A percentile compares a stretch with the other conserved stretches of the same genome.
Conservation (phyloP, 2,888 invertebrate species). For the Cyclophora punctaria region DNA sequence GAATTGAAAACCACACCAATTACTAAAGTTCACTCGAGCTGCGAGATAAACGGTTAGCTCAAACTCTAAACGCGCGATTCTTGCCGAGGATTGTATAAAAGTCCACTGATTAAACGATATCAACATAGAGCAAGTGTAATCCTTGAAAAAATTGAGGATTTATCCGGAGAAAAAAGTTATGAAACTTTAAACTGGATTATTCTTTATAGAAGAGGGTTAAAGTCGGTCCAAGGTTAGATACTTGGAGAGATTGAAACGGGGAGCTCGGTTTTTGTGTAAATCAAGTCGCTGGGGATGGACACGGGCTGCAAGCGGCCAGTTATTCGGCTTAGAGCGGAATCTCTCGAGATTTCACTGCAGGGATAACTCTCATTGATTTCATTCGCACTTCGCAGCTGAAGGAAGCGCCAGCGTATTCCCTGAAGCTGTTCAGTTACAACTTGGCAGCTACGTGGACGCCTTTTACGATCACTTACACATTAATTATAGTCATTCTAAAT, state of each 20-base stretch:
- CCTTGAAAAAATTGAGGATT: constrained; percentile 15
- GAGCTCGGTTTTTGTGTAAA: neutral
- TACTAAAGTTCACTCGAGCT: constrained; percentile 22
- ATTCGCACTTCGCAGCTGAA: neutral
- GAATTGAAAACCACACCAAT: constrained; percentile 31
- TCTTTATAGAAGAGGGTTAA: constrained; percentile 1
- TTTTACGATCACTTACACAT: no score
- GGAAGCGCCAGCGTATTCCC: no score
- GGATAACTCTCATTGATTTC: neutral
- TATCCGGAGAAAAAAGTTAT: constrained; percentile 7
- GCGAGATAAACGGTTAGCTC: constrained; percentile 23
- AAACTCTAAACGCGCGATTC: constrained; percentile 11
- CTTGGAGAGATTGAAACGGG: neutral
- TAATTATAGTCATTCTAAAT: no score
- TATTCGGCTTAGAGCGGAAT: no score
- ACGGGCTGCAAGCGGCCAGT: no score
- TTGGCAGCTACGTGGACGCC: no score
- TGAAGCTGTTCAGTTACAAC: no score
- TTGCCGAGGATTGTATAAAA: constrained; percentile 14
- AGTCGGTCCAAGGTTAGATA: neutral
- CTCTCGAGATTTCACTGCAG: no score
- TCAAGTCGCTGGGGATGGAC: neutral
- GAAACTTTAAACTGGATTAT: constrained; percentile 9
- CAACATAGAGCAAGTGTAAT: constrained; percentile 12
- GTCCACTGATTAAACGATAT: constrained; percentile 16